A percentile compares a stretch with the other conserved stretches of the same genome.
Evolutionary conservation across 2,113 vertebrate species (phyloP).

Genomic region (Sinocyclocheilus rhinocerous): DNA sequence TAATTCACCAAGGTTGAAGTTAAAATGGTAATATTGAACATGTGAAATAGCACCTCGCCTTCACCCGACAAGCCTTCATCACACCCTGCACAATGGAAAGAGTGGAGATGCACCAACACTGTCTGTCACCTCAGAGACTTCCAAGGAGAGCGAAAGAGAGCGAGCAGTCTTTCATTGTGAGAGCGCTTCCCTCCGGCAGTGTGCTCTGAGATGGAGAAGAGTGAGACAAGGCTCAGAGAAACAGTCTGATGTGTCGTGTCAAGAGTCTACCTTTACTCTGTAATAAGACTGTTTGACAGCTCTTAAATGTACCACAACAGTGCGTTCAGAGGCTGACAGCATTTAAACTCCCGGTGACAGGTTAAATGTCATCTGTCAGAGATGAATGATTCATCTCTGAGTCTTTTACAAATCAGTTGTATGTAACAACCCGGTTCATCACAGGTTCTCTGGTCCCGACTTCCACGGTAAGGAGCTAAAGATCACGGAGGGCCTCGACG

Average conservation of each 20-base stretch:
- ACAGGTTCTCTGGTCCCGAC: neutral
- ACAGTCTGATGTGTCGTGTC: constrained; percentile 45
- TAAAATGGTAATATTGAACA: constrained; percentile 85
- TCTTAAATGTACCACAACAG: constrained; percentile 48
- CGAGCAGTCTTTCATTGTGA: constrained; percentile 28
- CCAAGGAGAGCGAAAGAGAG: constrained; percentile 52
- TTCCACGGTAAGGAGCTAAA: neutral
- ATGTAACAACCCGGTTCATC: neutral
- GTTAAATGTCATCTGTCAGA: constrained; percentile 38
- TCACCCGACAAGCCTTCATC: constrained; percentile 73
- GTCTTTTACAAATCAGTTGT: constrained; percentile 30
- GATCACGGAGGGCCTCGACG: neutral
- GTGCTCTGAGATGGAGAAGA: constrained; percentile 45
- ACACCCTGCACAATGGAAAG: constrained; percentile 71
- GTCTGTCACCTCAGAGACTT: constrained; percentile 56
- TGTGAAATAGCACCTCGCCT: constrained; percentile 76
- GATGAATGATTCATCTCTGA: constrained; percentile 5
- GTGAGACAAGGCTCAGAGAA: constrained; percentile 42
- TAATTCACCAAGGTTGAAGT: constrained; percentile 91
- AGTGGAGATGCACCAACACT: constrained; percentile 65
- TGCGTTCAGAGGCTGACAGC: constrained; percentile 45
- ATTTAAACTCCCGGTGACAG: constrained; percentile 41
- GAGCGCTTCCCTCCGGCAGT: constrained; percentile 37
- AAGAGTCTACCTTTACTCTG: constrained; percentile 52
- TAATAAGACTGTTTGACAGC: constrained; percentile 53